These are phyloP conservation scores for Micropoecilia bifurca DNA, from an alignment of 2,797 vertebrate species.

Conservation along the genomic window DNA sequence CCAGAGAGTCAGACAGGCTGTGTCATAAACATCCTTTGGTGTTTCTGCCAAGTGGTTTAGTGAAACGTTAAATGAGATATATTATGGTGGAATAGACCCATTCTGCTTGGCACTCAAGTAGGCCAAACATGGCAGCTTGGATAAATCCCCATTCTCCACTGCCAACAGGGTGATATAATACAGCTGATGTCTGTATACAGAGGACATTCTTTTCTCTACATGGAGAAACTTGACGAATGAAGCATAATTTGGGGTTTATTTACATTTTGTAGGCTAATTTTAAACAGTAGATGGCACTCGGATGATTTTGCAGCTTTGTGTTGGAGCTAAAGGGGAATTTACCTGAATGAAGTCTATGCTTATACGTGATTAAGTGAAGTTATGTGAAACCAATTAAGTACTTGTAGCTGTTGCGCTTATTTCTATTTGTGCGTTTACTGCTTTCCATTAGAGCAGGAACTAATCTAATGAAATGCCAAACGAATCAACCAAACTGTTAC, in stretches of 20 bases:
- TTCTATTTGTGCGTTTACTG: neutral
- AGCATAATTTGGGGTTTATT: conserved; percentile 2
- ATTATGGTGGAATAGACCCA: conserved; percentile 30
- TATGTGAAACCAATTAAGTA: neutral
- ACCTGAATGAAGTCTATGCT: conserved; percentile 5
- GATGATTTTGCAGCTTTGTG: neutral
- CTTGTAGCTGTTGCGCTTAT: neutral
- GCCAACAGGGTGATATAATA: conserved; percentile 21
- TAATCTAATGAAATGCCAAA: neutral
- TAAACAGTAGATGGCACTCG: no score
- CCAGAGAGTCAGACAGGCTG: conserved; percentile 15
- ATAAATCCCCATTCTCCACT: conserved; percentile 26
- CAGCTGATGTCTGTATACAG: conserved; percentile 14
- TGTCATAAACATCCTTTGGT: conserved; percentile 36
- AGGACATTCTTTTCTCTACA: neutral
- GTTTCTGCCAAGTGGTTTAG: conserved; percentile 33
- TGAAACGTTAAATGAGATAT: conserved; percentile 48
- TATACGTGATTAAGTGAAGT: neutral
- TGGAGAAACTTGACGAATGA: neutral
- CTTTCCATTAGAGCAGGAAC: neutral
- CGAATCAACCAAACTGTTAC: neutral
- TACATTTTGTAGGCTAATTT: neutral
- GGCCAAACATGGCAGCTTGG: conserved; percentile 33
- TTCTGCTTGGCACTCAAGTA: conserved; percentile 19
- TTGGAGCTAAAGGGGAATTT: conserved; percentile 12